These are phyloP conservation scores for Anguilla rostrata DNA, from an alignment of 2,113 vertebrate genomes.

Conservation along the genomic window DNA sequence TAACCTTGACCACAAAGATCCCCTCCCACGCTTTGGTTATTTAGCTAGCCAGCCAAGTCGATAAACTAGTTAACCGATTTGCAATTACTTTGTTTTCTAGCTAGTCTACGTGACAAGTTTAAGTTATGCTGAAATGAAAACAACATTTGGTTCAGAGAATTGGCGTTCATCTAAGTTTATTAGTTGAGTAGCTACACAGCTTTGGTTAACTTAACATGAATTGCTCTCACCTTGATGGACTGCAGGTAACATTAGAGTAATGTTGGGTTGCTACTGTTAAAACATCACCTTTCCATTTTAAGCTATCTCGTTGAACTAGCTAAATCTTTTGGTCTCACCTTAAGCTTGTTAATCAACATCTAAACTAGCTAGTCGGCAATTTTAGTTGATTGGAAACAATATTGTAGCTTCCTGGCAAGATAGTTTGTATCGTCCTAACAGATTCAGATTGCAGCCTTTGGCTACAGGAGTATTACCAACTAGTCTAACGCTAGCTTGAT, in stretches of 20 bases:
- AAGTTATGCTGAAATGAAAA: not conserved
- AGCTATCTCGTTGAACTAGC: no score
- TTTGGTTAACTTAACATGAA: not conserved
- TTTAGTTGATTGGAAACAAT: not conserved
- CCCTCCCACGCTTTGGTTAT: not conserved
- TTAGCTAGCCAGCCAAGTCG: not conserved
- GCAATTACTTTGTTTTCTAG: not conserved
- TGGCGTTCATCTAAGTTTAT: no score
- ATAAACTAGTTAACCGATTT: not conserved
- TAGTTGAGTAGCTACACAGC: not conserved
- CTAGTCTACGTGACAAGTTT: not conserved
- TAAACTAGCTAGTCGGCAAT: not conserved
- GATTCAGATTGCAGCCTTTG: not conserved
- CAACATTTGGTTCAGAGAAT: no score
- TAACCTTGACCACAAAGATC: not conserved
- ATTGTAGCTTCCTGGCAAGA: not conserved
- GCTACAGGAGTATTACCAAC: not conserved
- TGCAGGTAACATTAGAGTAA: no score
- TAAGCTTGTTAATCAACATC: not conserved
- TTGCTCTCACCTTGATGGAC: no score
- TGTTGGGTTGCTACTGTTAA: no score
- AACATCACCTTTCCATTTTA: no score
- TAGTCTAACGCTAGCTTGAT: not conserved
- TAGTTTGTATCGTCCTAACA: not conserved
- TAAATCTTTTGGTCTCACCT: no score